These are phyloP conservation scores for Altica lythri DNA, from an alignment of 2,888 invertebrate species.

Conservation along the genomic window DNA sequence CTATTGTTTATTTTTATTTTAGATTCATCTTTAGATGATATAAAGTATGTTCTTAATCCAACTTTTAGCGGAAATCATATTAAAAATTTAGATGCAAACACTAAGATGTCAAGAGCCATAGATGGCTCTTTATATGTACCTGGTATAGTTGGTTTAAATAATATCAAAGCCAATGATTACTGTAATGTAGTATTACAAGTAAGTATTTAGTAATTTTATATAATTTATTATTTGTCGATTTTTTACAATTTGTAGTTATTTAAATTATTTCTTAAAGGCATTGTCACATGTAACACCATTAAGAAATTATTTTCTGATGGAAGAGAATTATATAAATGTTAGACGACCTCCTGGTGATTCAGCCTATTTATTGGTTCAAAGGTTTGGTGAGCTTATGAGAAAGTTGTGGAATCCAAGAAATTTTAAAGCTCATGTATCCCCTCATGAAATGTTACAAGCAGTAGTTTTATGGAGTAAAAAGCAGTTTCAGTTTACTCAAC, in stretches of 20 bases:
- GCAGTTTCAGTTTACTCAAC: constrained; percentile 96
- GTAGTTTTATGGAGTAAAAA: constrained; percentile 97
- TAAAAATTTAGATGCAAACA: constrained; percentile 74
- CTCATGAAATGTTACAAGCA: constrained; percentile 99
- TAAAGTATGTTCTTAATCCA: constrained; percentile 97
- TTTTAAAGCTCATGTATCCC: constrained; percentile 99
- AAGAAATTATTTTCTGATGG: constrained; percentile 92
- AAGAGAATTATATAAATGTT: constrained; percentile 87
- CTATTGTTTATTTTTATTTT: constrained; percentile 42
- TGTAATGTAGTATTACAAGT: constrained; percentile 98
- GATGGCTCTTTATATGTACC: constrained; percentile 97
- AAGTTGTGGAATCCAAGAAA: constrained; percentile 99
- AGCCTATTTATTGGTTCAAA: constrained; percentile 84
- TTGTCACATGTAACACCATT: constrained; percentile 93
- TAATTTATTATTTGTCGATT: constrained; percentile 4
- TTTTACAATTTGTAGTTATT: neutral
- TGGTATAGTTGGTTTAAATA: constrained; percentile 97
- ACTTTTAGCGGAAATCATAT: constrained; percentile 89
- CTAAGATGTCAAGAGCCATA: constrained; percentile 90
- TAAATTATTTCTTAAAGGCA: constrained; percentile 65
- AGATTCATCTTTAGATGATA: constrained; percentile 97
- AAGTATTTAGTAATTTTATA: constrained; percentile 28
- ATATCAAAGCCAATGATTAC: constrained; percentile 99
- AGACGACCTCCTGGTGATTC: constrained; percentile 96
- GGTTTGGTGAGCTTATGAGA: constrained; percentile 93